Evolutionary conservation across 2,888 invertebrate species (phyloP).

Genomic region (Metalampra italica): DNA sequence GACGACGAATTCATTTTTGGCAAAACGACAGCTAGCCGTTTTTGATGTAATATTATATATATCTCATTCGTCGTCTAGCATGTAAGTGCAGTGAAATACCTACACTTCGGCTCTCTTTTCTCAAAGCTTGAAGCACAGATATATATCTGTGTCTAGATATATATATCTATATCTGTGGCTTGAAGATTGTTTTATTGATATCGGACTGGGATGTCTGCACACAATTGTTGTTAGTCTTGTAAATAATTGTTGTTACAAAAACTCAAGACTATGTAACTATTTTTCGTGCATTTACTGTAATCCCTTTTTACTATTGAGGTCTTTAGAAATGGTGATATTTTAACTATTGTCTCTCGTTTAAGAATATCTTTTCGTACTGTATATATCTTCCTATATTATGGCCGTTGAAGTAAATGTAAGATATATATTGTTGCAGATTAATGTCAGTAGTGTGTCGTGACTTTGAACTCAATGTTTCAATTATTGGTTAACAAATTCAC

Average conservation of each 20-base stretch:
- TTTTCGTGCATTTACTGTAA: constrained; percentile 78
- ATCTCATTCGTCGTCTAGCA: too few species aligned
- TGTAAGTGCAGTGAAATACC: too few species aligned
- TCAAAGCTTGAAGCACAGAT: too few species aligned
- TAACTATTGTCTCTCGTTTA: constrained; percentile 60
- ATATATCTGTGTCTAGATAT: too few species aligned
- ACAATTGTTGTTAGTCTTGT: constrained; percentile 50
- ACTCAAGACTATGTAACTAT: constrained; percentile 71
- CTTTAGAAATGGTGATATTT: constrained; percentile 71
- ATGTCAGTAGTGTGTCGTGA: neutral
- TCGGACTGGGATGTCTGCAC: constrained; percentile 38
- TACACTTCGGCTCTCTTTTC: too few species aligned
- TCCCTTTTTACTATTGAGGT: constrained; percentile 65
- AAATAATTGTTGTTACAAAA: constrained; percentile 55
- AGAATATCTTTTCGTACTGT: constrained; percentile 51
- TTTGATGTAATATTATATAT: too few species aligned
- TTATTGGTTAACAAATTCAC: too few species aligned
- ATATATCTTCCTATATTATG: constrained; percentile 42
- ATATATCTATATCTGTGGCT: neutral
- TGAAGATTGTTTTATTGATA: constrained; percentile 1
- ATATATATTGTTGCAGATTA: constrained; percentile 25
- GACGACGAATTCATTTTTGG: too few species aligned
- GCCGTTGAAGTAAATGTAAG: constrained; percentile 58
- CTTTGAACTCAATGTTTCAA: neutral
- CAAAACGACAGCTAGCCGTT: too few species aligned